Evolutionary conservation across 2,888 invertebrate species (phyloP), one percentile per base, ranked within the genome.

Genomic region (Diabrotica balteata): DNA sequence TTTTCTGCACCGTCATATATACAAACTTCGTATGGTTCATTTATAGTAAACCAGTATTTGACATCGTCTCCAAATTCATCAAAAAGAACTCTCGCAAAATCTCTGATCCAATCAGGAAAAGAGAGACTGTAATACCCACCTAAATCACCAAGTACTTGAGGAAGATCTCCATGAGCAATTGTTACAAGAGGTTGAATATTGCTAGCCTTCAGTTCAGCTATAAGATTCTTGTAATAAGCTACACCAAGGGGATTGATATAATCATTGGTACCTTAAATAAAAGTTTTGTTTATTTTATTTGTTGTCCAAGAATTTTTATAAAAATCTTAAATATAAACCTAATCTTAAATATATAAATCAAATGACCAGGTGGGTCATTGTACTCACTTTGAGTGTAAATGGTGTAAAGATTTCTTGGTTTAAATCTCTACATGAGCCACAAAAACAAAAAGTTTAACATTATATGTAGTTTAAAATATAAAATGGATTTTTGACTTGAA

Each of bases 41-140:
- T 61, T n/a, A 68, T 60, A 3, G 68, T 68, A 51, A 62, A 61
- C 68, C 65, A 68, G 62, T 65, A 65, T 60, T 64, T 65, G 0
- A 68, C 68, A 47, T 64, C 64, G 44, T 65, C 42, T 43, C 68
- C 68, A 17, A 61, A 68, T 44, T 57, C 44, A 3, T 65, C 49
- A 22, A 68, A 68, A 49, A 46, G 44, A 6, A 68, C 51, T 61
- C 64, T 60, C 0, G 68, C 59, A 54, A 55, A 68, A 45, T 65
- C 57, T 6, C 59, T 55, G 7, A 68, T 45, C 65, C 68, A 65
- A 52, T 65, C 22, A 7, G 57, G 51, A 9, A 65, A 58, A n/a
- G 55, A 57, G 8, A 42, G 10, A n/a, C 60, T 65, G 49, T 54
- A 64, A 44, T 65, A 68, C 4, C 68, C 68, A 2, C 62, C 68